These are phyloP conservation scores for Peromyscus eremicus DNA, from an alignment of 2,797 vertebrate species.

Conservation along the genomic window DNA sequence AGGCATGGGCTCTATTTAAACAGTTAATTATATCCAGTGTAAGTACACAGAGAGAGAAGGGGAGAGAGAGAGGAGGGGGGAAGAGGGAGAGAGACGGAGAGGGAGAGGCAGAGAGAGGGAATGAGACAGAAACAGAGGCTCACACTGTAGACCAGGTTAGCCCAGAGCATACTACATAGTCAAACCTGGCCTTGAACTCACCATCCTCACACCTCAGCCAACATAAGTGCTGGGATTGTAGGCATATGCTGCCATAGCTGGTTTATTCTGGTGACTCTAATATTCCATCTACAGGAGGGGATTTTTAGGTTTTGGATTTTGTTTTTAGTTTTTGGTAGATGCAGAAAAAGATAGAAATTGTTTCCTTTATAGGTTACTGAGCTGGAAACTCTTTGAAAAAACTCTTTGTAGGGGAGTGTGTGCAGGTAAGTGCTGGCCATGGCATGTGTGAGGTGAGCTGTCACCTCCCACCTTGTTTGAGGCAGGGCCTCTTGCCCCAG, in stretches of 20 bases:
- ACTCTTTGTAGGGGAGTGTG: neutral
- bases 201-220: neutral
- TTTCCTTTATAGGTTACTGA: constrained; percentile 47
- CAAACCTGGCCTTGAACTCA: neutral
- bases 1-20: constrained; percentile 57
- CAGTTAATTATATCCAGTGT: constrained; percentile 35
- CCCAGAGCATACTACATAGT: neutral
- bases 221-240: neutral
- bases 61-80: neutral
- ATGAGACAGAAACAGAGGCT: neutral
- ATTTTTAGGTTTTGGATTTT: neutral
- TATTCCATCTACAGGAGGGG: constrained; percentile 56
- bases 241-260: neutral
- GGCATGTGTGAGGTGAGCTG: neutral
- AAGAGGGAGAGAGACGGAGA: neutral
- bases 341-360: constrained; percentile 34
- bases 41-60: neutral
- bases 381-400: neutral
- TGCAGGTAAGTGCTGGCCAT: neutral
- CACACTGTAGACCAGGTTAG: neutral
- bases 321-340: constrained; percentile 44
- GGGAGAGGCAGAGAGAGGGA: neutral
- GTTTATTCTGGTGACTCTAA: constrained; percentile 58
- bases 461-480: neutral
- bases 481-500: neutral